Percentiles rank a stretch among this genome's conserved stretches.
Evolutionary conservation across 2,888 invertebrate species (phyloP).

Genomic region (Caenorhabditis panamensis): DNA sequence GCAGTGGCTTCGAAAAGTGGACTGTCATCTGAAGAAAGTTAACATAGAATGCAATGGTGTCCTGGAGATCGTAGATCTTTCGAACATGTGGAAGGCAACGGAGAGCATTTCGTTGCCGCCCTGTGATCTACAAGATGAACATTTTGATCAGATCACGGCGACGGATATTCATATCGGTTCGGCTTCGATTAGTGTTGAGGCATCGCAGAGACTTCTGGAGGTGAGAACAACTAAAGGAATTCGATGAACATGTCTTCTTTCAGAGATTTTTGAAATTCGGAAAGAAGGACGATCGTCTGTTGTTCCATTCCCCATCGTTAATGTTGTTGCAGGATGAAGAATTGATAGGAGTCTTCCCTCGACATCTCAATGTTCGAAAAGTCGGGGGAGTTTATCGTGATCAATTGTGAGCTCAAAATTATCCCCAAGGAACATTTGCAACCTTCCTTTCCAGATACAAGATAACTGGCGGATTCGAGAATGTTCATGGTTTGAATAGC

Average conservation of each 20-base stretch:
- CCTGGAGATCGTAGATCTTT: background rate
- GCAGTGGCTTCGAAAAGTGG: background rate
- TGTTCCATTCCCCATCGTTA: too few species aligned
- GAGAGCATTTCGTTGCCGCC: background rate
- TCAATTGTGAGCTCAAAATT: too few species aligned
- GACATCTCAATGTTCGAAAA: too few species aligned
- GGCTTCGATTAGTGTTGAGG: background rate
- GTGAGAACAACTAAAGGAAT: background rate
- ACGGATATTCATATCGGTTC: background rate
- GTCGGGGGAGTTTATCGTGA: too few species aligned
- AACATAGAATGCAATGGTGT: background rate
- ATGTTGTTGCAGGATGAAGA: too few species aligned
- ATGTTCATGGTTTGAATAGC: background rate
- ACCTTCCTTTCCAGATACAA: background rate
- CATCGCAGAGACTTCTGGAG: background rate
- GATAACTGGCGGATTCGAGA: conserved; percentile 8
- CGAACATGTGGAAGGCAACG: background rate
- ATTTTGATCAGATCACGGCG: conserved; percentile 16
- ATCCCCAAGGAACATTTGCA: too few species aligned
- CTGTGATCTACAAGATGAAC: background rate
- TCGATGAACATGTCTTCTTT: background rate
- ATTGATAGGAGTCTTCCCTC: too few species aligned
- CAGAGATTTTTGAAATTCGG: conserved; percentile 26
- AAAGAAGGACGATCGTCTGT: background rate
- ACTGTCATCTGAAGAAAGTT: background rate